Conservation (phyloP, 1,140 invertebrate species). For the Sitodiplosis mosellana region DNA sequence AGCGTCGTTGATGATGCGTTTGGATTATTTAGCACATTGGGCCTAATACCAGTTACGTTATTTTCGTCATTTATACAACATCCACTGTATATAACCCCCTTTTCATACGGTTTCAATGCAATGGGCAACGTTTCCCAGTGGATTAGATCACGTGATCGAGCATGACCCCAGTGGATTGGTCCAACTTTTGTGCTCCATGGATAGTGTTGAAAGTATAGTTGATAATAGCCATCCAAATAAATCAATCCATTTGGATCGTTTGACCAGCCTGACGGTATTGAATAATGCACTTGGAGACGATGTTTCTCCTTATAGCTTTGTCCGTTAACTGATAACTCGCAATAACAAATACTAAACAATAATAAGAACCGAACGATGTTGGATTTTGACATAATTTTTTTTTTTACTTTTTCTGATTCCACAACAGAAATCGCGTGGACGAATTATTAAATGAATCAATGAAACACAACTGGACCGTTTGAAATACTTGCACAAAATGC, state of each 20-base stretch:
- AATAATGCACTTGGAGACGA: conserved; percentile 21
- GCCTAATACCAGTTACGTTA: background rate
- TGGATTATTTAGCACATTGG: too few species aligned
- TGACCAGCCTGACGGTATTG: conserved; percentile 21
- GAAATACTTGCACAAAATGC: too few species aligned
- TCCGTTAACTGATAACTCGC: background rate
- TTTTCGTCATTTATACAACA: background rate
- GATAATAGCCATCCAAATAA: conserved; percentile 19
- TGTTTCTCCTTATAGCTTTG: conserved; percentile 5
- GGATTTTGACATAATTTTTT: too few species aligned
- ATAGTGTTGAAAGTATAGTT: conserved; percentile 26
- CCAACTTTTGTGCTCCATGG: conserved; percentile 19
- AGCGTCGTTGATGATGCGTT: too few species aligned
- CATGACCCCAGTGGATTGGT: conserved; percentile 25
- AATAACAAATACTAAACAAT: too few species aligned
- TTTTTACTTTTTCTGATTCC: too few species aligned
- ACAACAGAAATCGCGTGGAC: too few species aligned
- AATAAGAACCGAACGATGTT: too few species aligned
- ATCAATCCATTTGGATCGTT: conserved; percentile 23
- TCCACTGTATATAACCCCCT: background rate
- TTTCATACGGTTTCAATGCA: background rate
- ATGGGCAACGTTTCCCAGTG: conserved; percentile 14
- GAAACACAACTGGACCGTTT: too few species aligned
- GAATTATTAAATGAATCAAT: too few species aligned
- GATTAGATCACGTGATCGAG: conserved; percentile 22